Percentiles rank a stretch among this genome's conserved stretches.
These are phyloP conservation scores for Pocillopora meandrina DNA, from an alignment of 92 coral and sea anemone species.

Conservation along the genomic window DNA sequence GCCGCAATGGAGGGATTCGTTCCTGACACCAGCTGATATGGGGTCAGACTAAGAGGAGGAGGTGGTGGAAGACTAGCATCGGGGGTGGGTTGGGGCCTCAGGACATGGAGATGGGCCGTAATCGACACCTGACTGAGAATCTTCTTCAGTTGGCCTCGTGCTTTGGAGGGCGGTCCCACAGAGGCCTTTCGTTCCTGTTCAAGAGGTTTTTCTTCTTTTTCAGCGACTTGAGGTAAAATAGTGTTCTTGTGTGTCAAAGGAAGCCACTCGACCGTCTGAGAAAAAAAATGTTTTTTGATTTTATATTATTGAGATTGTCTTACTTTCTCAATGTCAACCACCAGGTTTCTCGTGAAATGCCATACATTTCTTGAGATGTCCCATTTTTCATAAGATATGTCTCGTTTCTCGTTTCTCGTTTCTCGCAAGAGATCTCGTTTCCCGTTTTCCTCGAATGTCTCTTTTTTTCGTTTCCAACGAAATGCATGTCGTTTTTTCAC, in stretches of 20 bases:
- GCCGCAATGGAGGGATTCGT: slow-evolving; percentile 94
- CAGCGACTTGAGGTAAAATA: slow-evolving; percentile 67
- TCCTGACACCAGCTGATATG: slow-evolving; percentile 91
- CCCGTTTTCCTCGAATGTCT: too few species aligned
- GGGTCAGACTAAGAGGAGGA: slow-evolving; percentile 94
- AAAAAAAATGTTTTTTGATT: neutral
- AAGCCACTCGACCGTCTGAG: slow-evolving; percentile 92
- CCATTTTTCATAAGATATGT: too few species aligned
- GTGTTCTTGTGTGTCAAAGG: slow-evolving; percentile 79
- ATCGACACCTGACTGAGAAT: slow-evolving; percentile 90
- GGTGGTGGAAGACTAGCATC: slow-evolving; percentile 90
- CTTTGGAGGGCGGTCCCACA: slow-evolving; percentile 55
- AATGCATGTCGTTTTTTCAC: too few species aligned
- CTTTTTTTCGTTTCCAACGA: too few species aligned
- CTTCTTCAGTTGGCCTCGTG: slow-evolving; percentile 72
- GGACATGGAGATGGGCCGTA: slow-evolving; percentile 83
- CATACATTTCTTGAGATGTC: too few species aligned
- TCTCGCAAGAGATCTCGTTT: too few species aligned
- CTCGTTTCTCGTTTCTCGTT: too few species aligned
- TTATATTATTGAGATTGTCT: too few species aligned
- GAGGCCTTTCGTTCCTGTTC: slow-evolving; percentile 68
- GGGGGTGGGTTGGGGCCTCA: slow-evolving; percentile 75
- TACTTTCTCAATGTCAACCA: too few species aligned
- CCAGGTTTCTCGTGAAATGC: too few species aligned
- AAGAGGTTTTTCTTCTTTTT: slow-evolving; percentile 61